Base-by-base conservation (phyloP, 1,140 invertebrate species). In the Rhopalosiphum maidis region DNA sequence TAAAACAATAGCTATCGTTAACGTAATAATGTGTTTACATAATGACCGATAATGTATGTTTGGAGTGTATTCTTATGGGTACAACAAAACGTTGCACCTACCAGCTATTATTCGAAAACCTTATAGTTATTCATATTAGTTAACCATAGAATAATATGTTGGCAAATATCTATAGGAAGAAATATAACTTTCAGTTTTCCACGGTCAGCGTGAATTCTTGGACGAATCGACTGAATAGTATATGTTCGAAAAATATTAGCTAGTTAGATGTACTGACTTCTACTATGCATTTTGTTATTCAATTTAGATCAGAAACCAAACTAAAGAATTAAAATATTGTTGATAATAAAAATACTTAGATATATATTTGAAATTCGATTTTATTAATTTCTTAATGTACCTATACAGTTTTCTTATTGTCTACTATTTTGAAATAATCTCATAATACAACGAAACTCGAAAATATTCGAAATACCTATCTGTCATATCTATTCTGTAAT, bases 1-100 rank as follows among this genome's bases (percentile, higher is more conserved):
- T 48, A 46, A 87, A 89, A 89, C 87, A 89, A 89, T 54, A 89
- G 87, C 48, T 54, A 48, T 89, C 48, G 87, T 89, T 89, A 89
- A 55, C 87, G 30, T 54, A 89, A 89, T 89, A 35, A 89, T 54
- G 51, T 55, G 87, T 37, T 54, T 54, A 54, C 35, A 37, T 87
- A 87, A 87, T 87, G 86, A 48, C 86, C 86, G 11, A 46, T 86
- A 30, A 43, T 86, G 8, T 86, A 86, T 86, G 82, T 86, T 86
- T 25, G 83, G 23, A 41, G 37, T 86, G 23, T 43, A 86, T 43
- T 46, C 21, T 83, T 83, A 37, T 77, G n/a, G 4, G 18, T 87
- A 48, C 11, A n/a, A 87, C 41, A 41, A 25, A 85, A 46, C 43
- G 43, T 46, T 86, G 25, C 85, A 86, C 85, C 37, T 41, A 30